Evolutionary conservation across 2,888 invertebrate genomes (phyloP), one percentile per base, ranked within the genome.

Genomic region (Calameuta pallipes): DNA sequence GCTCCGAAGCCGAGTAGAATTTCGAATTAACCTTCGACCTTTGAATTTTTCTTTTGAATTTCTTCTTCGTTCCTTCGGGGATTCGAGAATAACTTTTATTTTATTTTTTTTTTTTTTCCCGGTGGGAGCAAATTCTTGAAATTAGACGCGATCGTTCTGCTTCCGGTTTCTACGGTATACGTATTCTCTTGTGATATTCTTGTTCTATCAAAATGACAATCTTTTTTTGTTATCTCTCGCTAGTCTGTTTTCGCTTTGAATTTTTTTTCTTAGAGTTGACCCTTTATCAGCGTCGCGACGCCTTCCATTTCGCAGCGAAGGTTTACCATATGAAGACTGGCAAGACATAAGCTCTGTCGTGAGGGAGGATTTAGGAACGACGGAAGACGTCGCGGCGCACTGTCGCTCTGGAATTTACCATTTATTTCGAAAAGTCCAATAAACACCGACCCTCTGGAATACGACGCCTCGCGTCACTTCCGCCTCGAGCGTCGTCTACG

Each of bases 371-470:
- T 41, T 41, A 41, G 41, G 41, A 41, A 6, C 41, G 41, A 41
- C 41, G 41, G 41, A 41, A 41, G 41, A 41, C 41, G 41, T 41
- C 41, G 41, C 41, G 41, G 41, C 41, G 41, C 41, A 15, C 15
- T 41, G 41, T 41, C 41, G 41, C 70, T 70, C 30, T 70, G 70
- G 70, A 70, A 70, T n/a, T 70, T 30, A 70, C 70, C 30, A 70
- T 70, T 70, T 70, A 70, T 70, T 70, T 30, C 70, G 70, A 70
- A 70, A 30, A 70, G 70, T 70, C 70, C 70, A 33, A 70, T 70
- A 70, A 70, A 70, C 70, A 31, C 31, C 70, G 70, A 70, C 41
- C 15, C 15, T 41, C 41, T 41, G 15, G 33, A 70, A 70, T 70
- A 70, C 70, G 70, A 70, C n/a, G 70, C 70, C 15, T n/a, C 31